Base-by-base conservation (phyloP, 2,797 vertebrate species). In the Gephyroberyx darwinii region DNA sequence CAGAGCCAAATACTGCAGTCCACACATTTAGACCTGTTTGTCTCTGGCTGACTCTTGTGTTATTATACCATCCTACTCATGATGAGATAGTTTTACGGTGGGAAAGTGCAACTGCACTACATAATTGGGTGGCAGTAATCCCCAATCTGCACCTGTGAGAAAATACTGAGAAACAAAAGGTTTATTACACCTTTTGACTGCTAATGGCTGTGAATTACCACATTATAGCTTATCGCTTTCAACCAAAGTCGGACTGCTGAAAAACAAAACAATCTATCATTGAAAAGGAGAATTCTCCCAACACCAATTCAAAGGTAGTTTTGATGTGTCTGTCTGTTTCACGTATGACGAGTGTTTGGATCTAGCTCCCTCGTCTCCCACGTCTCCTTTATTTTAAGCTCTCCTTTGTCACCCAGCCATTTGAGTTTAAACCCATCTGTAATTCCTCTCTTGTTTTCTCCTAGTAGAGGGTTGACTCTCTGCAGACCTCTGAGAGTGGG, bases 101-200 rank as follows among this genome's bases (percentile, higher is more conserved):
- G 86, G 88, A 90, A 92, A 78, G 71, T 35, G 56, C 64, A 71
- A 39, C 52, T 47, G 39, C 39, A 54, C 30, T 4, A 55, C 51
- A 75, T 66, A 55, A 86, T 68, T 69, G 51, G 60, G 55, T 9
- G 31, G 20, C 53, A 68, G 64, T 88, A 81, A 89, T 55, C 84
- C 76, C 69, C 50, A 65, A 85, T 82, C 22, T 66, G 78, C 68
- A 74, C 77, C 72, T 82, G 78, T 88, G 86, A 83, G 89, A 92
- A 87, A 70, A 59, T 62, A 53, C 48, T 48, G 41, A 52, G 43
- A 5, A 56, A 77, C 48, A 77, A 83, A 77, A 71, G 66, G 3
- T 81, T 72, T 59, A 65, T 76, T 69, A 41, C 65, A 79, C 77
- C 47, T 65, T 74, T 75, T 81, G 50, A 69, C 35, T 26, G 67